These are phyloP conservation scores for Polietes domitor DNA, from an alignment of 2,888 invertebrate species.

Conservation along the genomic window DNA sequence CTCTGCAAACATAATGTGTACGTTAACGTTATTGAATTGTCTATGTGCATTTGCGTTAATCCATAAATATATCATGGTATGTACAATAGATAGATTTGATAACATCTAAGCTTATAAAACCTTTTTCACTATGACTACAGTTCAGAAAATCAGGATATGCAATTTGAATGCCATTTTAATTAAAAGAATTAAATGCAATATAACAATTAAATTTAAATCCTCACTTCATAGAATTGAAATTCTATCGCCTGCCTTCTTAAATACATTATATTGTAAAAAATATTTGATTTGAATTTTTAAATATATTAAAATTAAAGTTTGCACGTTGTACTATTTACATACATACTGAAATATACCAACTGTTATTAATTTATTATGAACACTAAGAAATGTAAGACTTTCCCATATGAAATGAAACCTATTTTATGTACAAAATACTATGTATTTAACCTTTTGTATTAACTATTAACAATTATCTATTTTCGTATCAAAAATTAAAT, in stretches of 20 bases:
- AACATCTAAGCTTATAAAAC: no score
- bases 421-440: conserved; percentile 63
- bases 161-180: no score
- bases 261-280: conserved; percentile 26
- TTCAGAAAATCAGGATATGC: no score
- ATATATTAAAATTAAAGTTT: background rate
- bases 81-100: no score
- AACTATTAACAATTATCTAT: conserved; percentile 35
- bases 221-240: conserved; percentile 2
- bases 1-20: no score
- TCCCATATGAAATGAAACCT: conserved; percentile 51
- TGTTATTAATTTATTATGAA: background rate
- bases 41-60: no score
- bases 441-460: conserved; percentile 39
- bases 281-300: conserved; percentile 12
- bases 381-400: conserved; percentile 52
- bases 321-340: conserved; percentile 51
- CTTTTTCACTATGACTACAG: no score
- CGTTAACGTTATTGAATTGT: no score
- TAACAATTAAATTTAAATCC: background rate
- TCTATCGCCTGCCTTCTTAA: conserved; percentile 50
- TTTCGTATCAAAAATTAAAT: conserved; percentile 11
- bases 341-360: conserved; percentile 14
- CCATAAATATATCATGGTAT: no score
- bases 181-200: no score